These are phyloP conservation scores for Saccostrea glomerata DNA, from an alignment of 1,140 invertebrate species.

Conservation along the genomic window DNA sequence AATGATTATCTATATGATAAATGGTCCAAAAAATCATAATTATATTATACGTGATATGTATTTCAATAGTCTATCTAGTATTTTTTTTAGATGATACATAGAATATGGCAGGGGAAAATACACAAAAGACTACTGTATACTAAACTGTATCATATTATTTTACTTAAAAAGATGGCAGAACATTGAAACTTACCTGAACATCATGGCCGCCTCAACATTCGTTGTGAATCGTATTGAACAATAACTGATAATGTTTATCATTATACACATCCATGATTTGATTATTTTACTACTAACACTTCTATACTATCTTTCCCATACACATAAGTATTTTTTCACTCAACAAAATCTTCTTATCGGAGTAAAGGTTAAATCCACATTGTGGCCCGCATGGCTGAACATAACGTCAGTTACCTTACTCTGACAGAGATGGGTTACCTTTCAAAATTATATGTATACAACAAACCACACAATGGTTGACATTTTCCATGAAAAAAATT, in stretches of 20 bases:
- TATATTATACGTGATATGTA: too few species aligned
- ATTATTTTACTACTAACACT: background rate
- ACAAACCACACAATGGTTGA: background rate
- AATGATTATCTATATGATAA: too few species aligned
- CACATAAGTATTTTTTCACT: background rate
- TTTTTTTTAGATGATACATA: too few species aligned
- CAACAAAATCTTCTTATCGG: background rate
- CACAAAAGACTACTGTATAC: background rate
- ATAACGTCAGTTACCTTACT: background rate
- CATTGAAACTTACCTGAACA: background rate
- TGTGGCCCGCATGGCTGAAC: background rate
- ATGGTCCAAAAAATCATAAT: too few species aligned
- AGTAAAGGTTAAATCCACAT: background rate
- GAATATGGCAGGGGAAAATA: too few species aligned
- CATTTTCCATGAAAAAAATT: background rate
- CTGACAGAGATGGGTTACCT: background rate
- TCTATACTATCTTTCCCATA: background rate
- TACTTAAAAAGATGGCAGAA: background rate
- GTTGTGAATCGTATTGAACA: background rate
- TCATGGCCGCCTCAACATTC: background rate
- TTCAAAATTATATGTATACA: conserved; percentile 1
- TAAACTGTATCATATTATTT: background rate
- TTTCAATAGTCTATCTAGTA: too few species aligned
- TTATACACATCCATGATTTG: background rate
- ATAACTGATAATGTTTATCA: background rate